phyloP scores from a whole-genome alignment of 2,113 vertebrate species.

The Casuarius casuarius region DNA sequence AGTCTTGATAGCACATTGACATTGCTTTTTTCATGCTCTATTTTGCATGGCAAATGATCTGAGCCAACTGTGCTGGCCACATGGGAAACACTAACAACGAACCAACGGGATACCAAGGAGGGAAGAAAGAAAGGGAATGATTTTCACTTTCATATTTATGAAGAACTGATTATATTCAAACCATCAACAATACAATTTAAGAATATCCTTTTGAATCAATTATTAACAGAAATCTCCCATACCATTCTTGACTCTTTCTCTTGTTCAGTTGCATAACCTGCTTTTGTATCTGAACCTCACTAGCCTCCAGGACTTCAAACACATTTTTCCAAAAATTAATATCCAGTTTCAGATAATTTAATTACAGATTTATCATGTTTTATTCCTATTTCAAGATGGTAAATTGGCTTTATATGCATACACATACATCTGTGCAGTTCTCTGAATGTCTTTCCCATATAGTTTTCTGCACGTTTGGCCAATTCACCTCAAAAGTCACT shows the following conservation, averaged over 20 bases:
- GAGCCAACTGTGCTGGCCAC: background rate
- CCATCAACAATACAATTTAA: background rate
- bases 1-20: background rate
- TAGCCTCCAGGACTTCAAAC: background rate
- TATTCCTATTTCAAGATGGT: background rate
- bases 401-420: rapidly evolving
- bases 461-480: background rate
- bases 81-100: background rate
- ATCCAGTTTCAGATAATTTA: background rate
- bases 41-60: background rate
- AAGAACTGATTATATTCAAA: background rate
- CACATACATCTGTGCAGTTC: rapidly evolving
- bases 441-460: rapidly evolving
- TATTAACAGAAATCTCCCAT: background rate
- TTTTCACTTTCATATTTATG: background rate
- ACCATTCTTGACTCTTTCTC: background rate
- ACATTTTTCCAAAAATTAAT: background rate
- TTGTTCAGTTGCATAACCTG: background rate
- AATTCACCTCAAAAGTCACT: background rate
- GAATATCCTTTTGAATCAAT: background rate
- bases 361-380: background rate
- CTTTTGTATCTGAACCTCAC: background rate
- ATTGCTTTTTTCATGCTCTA: background rate
- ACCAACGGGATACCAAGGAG: rapidly evolving
- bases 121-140: background rate